Conservation (phyloP, 2,888 invertebrate genomes). For the Brachycybe producta region DNA sequence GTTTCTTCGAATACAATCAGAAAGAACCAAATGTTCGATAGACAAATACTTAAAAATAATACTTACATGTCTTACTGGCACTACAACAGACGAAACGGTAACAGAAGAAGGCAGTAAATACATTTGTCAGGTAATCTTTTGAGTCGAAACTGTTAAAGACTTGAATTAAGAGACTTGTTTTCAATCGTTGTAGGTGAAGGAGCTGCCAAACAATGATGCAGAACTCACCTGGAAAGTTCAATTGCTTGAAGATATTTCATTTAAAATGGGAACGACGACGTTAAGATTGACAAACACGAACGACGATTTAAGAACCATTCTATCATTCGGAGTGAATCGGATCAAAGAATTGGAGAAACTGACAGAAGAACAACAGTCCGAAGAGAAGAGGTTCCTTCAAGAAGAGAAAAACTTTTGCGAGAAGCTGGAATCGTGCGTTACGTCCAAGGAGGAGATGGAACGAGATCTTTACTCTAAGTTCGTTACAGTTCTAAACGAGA, state of each 20-base stretch:
- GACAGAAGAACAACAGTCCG: not conserved
- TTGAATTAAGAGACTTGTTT: no score
- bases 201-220: not conserved
- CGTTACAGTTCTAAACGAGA: constrained; percentile 19
- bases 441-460: constrained; percentile 18
- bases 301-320: not conserved
- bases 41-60: no score
- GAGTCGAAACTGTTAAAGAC: no score
- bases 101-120: no score
- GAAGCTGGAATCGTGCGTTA: constrained; percentile 10
- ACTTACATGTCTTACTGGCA: no score
- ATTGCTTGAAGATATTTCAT: constrained; percentile 1
- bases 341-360: not conserved
- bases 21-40: no score
- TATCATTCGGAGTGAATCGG: not conserved
- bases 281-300: not conserved
- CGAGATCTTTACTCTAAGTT: constrained; percentile 22
- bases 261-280: not conserved
- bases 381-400: not conserved
- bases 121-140: no score
- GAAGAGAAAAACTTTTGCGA: constrained; percentile 6
- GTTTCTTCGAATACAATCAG: no score
- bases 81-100: no score
- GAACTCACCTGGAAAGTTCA: constrained; percentile 2
- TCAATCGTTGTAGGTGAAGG: no score